These are phyloP conservation scores for Muricea muricata DNA, from an alignment of 92 coral and sea anemone species.

Conservation along the genomic window DNA sequence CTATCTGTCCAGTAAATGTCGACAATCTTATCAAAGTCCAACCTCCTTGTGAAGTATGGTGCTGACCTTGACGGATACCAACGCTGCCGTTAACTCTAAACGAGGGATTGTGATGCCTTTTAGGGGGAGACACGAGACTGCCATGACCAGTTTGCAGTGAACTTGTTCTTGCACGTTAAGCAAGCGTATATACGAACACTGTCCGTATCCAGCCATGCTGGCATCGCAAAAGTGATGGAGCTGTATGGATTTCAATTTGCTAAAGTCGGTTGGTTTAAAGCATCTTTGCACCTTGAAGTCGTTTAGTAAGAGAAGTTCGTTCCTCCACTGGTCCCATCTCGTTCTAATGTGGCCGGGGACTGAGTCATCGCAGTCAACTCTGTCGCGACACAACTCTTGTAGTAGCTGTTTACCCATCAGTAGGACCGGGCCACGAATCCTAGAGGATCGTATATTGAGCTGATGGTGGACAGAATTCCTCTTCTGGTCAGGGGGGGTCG, in stretches of 20 bases:
- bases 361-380: conserved; percentile 60
- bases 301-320: conserved; percentile 17
- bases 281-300: conserved; percentile 39
- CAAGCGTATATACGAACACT: conserved; percentile 32
- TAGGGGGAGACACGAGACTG: conserved; percentile 12
- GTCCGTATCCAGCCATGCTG: conserved; percentile 32
- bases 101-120: conserved; percentile 13
- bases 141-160: conserved; percentile 36
- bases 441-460: conserved; percentile 64
- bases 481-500: conserved; percentile 63
- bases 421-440: conserved; percentile 55
- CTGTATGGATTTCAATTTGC: neutral
- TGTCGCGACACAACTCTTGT: conserved; percentile 50
- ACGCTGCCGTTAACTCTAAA: conserved; percentile 35
- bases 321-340: conserved; percentile 52
- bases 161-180: neutral
- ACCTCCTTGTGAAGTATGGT: conserved; percentile 1
- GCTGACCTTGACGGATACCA: conserved; percentile 31
- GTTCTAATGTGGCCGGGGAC: conserved; percentile 22
- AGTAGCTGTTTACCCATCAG: conserved; percentile 51
- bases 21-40: neutral
- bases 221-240: conserved; percentile 55
- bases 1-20: conserved; percentile 58
- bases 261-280: conserved; percentile 32
- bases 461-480: conserved; percentile 55